Conservation (phyloP, 2,888 invertebrate species). For the Girardia tigrina region DNA sequence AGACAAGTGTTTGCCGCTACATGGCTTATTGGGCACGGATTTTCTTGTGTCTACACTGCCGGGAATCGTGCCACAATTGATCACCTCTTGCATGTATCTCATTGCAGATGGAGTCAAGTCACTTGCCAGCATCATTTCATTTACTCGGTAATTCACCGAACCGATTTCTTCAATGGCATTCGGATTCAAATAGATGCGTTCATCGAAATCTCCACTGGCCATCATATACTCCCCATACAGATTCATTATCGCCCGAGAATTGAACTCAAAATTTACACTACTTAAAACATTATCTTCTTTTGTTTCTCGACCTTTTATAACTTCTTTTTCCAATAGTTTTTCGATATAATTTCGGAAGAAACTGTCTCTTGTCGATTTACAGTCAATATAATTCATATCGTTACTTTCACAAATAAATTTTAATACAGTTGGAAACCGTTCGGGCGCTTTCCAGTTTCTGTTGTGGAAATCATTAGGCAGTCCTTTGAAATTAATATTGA, state of each 20-base stretch:
- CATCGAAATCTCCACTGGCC: constrained; percentile 83
- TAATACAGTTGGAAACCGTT: constrained; percentile 31
- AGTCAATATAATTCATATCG: constrained; percentile 35
- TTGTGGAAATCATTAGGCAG: constrained; percentile 41
- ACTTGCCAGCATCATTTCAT: constrained; percentile 17
- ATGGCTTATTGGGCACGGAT: not conserved
- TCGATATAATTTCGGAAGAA: constrained; percentile 35
- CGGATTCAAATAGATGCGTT: constrained; percentile 77
- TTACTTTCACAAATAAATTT: constrained; percentile 35
- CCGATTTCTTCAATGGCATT: constrained; percentile 56
- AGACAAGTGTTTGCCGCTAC: not conserved
- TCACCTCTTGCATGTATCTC: constrained; percentile 24
- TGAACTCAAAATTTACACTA: constrained; percentile 31
- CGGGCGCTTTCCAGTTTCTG: constrained; percentile 29
- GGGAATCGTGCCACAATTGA: not conserved
- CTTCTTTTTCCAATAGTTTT: constrained; percentile 36
- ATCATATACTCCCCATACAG: constrained; percentile 78
- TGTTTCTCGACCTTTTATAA: constrained; percentile 31
- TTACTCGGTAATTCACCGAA: constrained; percentile 39
- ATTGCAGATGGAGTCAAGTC: constrained; percentile 27
- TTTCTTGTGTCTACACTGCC: not conserved
- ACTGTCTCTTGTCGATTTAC: constrained; percentile 34
- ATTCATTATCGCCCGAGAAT: constrained; percentile 56
- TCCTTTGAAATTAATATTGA: constrained; percentile 72
- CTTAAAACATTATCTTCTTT: constrained; percentile 35